Conservation (phyloP, 1,140 invertebrate species). For the Marisa cornuarietis region DNA sequence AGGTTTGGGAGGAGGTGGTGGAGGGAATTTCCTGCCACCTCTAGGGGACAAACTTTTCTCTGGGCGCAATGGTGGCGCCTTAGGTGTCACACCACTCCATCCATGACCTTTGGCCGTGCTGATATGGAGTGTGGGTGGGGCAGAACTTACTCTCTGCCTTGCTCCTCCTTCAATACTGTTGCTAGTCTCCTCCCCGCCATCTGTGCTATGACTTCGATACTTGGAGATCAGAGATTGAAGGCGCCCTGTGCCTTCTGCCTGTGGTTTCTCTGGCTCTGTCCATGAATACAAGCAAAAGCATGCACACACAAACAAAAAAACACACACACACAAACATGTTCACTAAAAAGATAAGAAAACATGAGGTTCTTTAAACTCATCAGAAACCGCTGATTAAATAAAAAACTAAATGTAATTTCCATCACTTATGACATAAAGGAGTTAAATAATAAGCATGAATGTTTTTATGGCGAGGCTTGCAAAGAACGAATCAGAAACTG, state of each 20-base stretch:
- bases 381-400: too few relatives aligned
- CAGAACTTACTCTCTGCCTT: slow-evolving; percentile 10
- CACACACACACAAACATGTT: too few relatives aligned
- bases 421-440: too few relatives aligned
- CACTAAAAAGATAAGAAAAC: too few relatives aligned
- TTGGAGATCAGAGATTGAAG: slow-evolving; percentile 56
- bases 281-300: background rate
- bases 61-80: slow-evolving; percentile 11
- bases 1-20: slow-evolving; percentile 25
- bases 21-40: slow-evolving; percentile 26
- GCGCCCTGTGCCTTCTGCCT: slow-evolving; percentile 41
- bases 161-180: slow-evolving; percentile 2
- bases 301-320: background rate
- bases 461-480: too few relatives aligned
- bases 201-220: slow-evolving; percentile 47
- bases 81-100: slow-evolving; percentile 11
- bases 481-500: too few relatives aligned
- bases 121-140: slow-evolving; percentile 4
- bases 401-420: too few relatives aligned
- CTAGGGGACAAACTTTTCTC: background rate
- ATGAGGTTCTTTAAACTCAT: too few relatives aligned
- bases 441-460: too few relatives aligned
- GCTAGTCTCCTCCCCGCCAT: background rate
- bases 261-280: slow-evolving; percentile 30
- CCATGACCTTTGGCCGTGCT: background rate